Evolutionary conservation across 1,140 invertebrate genomes (phyloP).

Genomic region (Leptoteleia sp.): DNA sequence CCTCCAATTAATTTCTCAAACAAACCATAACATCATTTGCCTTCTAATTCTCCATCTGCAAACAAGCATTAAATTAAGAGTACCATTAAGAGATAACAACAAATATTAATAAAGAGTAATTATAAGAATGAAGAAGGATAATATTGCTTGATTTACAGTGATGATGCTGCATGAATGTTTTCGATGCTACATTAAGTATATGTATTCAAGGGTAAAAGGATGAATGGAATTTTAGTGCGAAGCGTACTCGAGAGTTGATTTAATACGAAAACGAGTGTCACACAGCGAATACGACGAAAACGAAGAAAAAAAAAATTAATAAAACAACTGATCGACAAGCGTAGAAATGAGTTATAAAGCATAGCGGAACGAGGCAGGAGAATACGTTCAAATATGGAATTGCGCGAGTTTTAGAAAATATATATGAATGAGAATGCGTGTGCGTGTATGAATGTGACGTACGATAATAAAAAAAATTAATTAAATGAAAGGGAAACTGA

Average conservation of each 20-base stretch:
- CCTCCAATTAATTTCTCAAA: too few relatives aligned
- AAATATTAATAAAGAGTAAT: constrained; percentile 78
- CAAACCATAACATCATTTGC: constrained; percentile 33
- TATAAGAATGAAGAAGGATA: constrained; percentile 74
- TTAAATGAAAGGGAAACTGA: constrained; percentile 6
- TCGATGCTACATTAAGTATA: constrained; percentile 58
- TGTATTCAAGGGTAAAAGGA: constrained; percentile 57
- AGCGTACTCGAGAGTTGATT: constrained; percentile 40
- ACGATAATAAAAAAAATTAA: constrained; percentile 9
- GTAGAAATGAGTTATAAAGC: constrained; percentile 40
- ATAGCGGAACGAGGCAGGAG: constrained; percentile 24
- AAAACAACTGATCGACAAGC: constrained; percentile 38
- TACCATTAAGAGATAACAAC: constrained; percentile 79
- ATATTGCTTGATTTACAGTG: constrained; percentile 82
- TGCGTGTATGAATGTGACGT: constrained; percentile 39
- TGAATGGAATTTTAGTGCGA: constrained; percentile 43
- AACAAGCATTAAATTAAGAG: constrained; percentile 75
- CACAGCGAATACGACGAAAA: constrained; percentile 61
- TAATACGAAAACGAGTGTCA: constrained; percentile 54
- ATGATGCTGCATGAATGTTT: constrained; percentile 63
- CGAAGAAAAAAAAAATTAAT: constrained; percentile 34
- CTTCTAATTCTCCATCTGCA: constrained; percentile 53
- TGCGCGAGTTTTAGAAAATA: constrained; percentile 40
- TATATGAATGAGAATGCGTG: constrained; percentile 39
- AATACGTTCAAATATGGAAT: constrained; percentile 39